Evolutionary conservation across 2,888 invertebrate species (phyloP), one percentile per base, ranked within the genome.

Genomic region (Morpho achilles): DNA sequence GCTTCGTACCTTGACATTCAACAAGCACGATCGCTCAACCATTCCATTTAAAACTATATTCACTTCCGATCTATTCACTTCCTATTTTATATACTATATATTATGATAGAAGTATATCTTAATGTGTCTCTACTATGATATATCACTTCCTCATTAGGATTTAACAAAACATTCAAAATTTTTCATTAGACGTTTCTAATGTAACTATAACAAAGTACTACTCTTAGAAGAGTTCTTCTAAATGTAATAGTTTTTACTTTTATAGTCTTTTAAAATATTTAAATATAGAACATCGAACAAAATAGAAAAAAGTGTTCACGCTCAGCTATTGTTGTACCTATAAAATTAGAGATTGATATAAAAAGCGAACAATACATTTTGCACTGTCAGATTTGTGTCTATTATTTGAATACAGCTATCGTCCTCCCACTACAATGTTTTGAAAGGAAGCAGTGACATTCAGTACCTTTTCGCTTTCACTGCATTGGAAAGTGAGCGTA

Each of bases 401-500:
- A 84, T 84, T 77, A 82, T 82, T 80, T 77, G 72, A 82, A 79
- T 72, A 74, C 76, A 71, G 74, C 69, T 63, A 67, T 64, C 78
- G 76, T 85, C 85, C 87, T 82, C 86, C 86, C 87, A 87, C 89
- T 81, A 86, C 82, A 82, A 77, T 82, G 76, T 75, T 80, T 79
- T 82, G 84, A 88, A 88, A 87, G 87, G 89, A 89, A 84, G 76
- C 85, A 85, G 78, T 87, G 87, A 87, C 87, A 87, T 87, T 88
- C 80, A 72, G 84, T 83, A 85, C 85, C 78, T 87, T 86, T 87
- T 87, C 88, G 86, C 90, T 90, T 90, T 90, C 90, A 90, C 90
- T 82, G 71, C 84, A 87, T 90, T 90, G 88, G 90, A 90, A 90
- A 90, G 90, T 89, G 84, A 88, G 84, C 84, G 89, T 88, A 88